Conservation (phyloP, 2,797 vertebrate genomes). For the Tenualosa ilisha region DNA sequence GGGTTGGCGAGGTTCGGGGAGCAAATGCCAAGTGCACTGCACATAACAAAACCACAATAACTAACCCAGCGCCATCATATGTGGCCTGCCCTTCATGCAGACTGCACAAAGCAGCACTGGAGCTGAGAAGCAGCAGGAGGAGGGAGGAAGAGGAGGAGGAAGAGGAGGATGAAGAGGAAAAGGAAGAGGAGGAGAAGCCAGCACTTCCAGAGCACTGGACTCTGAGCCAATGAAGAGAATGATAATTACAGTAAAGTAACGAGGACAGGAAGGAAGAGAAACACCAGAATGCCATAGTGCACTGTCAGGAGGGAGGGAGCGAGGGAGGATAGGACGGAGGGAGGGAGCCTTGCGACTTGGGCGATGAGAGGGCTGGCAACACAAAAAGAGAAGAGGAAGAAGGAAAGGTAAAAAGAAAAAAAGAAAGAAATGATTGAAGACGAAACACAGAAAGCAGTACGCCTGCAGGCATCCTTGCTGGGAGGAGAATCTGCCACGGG, state of each 20-base stretch:
- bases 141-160: conserved; percentile 20
- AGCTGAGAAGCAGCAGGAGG: conserved; percentile 30
- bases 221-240: conserved; percentile 73
- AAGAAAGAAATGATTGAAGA: conserved; percentile 51
- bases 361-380: conserved; percentile 59
- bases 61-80: conserved; percentile 58
- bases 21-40: conserved; percentile 18
- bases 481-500: conserved; percentile 67
- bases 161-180: conserved; percentile 53
- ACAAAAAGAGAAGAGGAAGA: conserved; percentile 43
- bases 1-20: not conserved
- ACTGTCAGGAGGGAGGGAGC: conserved; percentile 48
- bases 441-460: conserved; percentile 68
- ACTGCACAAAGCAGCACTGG: conserved; percentile 62
- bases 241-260: conserved; percentile 43
- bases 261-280: not conserved
- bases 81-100: conserved; percentile 72
- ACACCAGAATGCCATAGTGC: conserved; percentile 68
- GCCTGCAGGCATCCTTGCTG: conserved; percentile 76
- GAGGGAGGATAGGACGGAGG: not conserved
- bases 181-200: conserved; percentile 62
- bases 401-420: conserved; percentile 47
- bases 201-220: conserved; percentile 68
- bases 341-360: conserved; percentile 18
- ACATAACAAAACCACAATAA: conserved; percentile 42